These are phyloP conservation scores for Molanna angustata DNA, from an alignment of 2,888 invertebrate genomes.

Conservation along the genomic window DNA sequence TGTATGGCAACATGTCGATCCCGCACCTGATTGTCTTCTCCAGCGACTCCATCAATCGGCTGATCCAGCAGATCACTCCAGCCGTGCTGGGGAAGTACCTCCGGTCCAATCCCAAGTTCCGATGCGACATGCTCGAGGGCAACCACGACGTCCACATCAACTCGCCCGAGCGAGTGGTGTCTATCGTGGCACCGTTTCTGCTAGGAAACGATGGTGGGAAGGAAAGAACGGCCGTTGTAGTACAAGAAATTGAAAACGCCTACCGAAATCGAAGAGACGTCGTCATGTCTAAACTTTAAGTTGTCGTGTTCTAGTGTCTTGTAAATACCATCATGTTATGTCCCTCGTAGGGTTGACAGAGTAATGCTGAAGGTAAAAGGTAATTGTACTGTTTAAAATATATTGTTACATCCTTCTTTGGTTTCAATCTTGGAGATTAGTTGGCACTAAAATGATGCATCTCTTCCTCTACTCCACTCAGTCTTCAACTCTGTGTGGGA, in stretches of 20 bases:
- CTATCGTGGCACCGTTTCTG: constrained; percentile 43
- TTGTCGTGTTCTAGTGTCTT: no score
- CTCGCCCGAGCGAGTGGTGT: constrained; percentile 52
- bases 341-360: no score
- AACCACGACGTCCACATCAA: constrained; percentile 62
- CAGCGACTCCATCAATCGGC: constrained; percentile 32
- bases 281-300: no score
- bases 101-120: constrained; percentile 21
- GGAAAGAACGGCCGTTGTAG: not conserved
- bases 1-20: constrained; percentile 39
- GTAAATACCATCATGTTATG: no score
- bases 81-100: constrained; percentile 10
- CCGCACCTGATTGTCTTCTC: constrained; percentile 40
- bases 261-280: not conserved
- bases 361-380: no score
- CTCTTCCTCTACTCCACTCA: no score
- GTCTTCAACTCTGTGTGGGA: no score
- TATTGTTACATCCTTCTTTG: no score
- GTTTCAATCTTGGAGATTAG: no score
- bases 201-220: constrained; percentile 19
- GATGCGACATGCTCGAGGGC: constrained; percentile 48
- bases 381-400: no score
- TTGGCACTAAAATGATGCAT: no score
- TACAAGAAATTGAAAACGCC: not conserved
- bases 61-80: not conserved